Conservation (phyloP, 2,797 vertebrate genomes). For the Pitangus sulphuratus region DNA sequence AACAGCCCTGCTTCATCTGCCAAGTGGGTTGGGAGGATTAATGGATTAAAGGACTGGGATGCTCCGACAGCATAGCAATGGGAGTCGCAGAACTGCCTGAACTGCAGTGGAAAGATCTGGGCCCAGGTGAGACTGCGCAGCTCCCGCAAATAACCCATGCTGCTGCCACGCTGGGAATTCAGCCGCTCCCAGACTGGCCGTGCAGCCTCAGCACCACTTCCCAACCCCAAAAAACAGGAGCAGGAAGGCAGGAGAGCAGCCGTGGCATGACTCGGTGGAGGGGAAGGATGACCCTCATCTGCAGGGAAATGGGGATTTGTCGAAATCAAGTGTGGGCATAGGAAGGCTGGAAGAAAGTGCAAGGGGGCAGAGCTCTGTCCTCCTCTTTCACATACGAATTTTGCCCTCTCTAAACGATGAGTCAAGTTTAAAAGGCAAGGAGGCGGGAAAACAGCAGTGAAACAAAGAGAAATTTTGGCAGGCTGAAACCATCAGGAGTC, state of each 20-base stretch:
- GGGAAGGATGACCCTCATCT: background rate
- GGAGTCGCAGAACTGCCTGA: background rate
- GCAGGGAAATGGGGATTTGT: fast-evolving
- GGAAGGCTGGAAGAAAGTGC: background rate
- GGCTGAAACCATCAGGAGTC: background rate
- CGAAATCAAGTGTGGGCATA: background rate
- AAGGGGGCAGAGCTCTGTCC: background rate
- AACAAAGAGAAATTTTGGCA: background rate
- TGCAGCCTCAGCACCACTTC: fast-evolving
- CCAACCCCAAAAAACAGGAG: background rate
- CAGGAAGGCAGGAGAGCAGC: background rate
- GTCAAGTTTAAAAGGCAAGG: background rate
- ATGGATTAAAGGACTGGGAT: background rate
- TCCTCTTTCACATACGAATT: background rate
- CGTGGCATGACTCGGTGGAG: fast-evolving
- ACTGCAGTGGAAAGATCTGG: background rate
- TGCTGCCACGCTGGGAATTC: background rate
- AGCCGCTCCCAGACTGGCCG: background rate
- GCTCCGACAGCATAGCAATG: fast-evolving
- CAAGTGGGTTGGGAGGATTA: background rate
- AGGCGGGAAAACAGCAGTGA: background rate
- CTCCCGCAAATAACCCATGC: background rate
- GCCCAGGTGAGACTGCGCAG: fast-evolving
- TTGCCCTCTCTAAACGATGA: background rate
- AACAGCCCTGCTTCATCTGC: background rate